phyloP scores from a whole-genome alignment of 1,140 invertebrate genomes.

The Aphis gossypii region DNA sequence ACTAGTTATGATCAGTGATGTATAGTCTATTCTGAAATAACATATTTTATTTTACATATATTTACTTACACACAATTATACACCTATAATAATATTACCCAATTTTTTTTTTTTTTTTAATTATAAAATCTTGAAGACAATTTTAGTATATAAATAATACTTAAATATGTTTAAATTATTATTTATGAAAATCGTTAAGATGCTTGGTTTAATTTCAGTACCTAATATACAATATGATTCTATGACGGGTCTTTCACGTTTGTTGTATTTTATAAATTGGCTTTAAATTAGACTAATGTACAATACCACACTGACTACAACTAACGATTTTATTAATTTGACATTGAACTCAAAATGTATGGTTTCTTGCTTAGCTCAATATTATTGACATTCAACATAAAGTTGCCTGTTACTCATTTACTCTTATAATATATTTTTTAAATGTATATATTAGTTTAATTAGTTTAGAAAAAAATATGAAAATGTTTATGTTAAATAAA shows the following conservation, averaged over 20 bases:
- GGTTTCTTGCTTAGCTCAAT: background rate
- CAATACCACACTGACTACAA: background rate
- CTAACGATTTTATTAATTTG: slow-evolving; percentile 34
- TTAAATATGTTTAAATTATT: background rate
- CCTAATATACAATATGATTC: background rate
- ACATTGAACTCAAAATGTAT: slow-evolving; percentile 40
- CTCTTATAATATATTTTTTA: background rate
- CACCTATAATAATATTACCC: background rate
- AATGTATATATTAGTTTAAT: background rate
- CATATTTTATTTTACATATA: background rate
- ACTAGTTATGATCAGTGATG: background rate
- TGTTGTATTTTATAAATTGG: background rate
- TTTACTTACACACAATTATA: background rate
- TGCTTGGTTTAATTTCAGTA: background rate
- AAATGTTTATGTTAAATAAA: background rate
- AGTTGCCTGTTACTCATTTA: background rate
- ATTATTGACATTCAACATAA: background rate
- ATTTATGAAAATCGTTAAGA: background rate
- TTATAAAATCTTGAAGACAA: too few relatives aligned
- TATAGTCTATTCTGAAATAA: slow-evolving; percentile 34
- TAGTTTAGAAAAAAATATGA: background rate
- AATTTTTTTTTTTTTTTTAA: background rate
- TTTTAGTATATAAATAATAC: too few relatives aligned
- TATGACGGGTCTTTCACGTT: background rate
- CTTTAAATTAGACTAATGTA: slow-evolving; percentile 11